Evolutionary conservation across 92 coral and sea anemone genomes (phyloP), one percentile per base, ranked within the genome.

Genomic region (Porites cylindrica): DNA sequence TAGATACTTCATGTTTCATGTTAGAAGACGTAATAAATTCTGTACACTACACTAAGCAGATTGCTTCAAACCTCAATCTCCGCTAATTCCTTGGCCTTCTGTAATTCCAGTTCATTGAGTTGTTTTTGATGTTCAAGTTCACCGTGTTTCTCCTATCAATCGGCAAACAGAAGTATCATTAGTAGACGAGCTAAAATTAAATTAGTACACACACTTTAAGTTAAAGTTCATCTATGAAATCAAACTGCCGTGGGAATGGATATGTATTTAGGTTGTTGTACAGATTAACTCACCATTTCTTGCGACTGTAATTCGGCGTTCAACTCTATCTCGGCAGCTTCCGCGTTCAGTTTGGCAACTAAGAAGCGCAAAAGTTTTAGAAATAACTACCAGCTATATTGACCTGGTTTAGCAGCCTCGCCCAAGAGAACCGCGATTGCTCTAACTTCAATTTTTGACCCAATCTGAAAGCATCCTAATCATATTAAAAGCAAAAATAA

Each of bases 291-390:
- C 80, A 96, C 98, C 89, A 80, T 82, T 66, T 89, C 76, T 83
- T 87, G 90, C 11, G 96, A 82, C 70, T 88, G 92, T 20, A 92
- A 86, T 78, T 96, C 96, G 0, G 98, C 97, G 66, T 83, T 71
- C 61, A 94, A 86, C 82, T 92, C 87, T 56, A 96, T 89, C 23
- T 91, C 90, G 14, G 90, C 92, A 70, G 98, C 98, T 76, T 92
- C 94, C 8, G 98, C 98, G 47, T 93, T 91, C 26, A 96, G 89
- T 74, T 90, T 94, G 4, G 98, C 98, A 77, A 96, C 98, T 96
- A 70, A 47, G 79, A 79, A 64, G 8, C 13, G 8, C 21, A 13
- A 61, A 47, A 14, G 2, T 8, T 56, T 56, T 56, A 14, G 13
- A 56, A 10, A 56, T 56, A 10, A 56, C 10, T 14, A 14, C 61